Base-by-base conservation (phyloP, 2,888 invertebrate genomes). In the Erebia ligea region DNA sequence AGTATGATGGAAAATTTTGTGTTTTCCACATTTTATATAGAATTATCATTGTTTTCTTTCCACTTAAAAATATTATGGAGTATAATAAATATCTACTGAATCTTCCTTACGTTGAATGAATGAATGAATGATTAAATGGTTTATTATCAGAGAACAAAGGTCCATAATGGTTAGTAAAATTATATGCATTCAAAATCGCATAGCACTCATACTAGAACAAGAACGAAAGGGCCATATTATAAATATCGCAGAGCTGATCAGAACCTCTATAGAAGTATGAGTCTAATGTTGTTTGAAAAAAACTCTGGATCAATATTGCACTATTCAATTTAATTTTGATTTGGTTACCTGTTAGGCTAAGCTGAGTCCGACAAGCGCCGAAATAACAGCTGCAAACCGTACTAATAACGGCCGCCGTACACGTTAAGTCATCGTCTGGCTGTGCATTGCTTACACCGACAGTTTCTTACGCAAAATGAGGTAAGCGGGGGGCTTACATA, bases 401-500 rank as follows among this genome's bases (percentile, higher is more conserved):
- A 1, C 11, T 45, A 45, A 4, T 25, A 59, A 57, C 73, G 66
- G 56, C 15, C 70, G 61, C 50, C 48, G 68, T 42, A 48, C 71
- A 68, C 70, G 76, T 77, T 78, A 76, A 83, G 81, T 82, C 81
- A 82, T 80, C 79, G 81, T 80, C 81, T 82, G 80, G 81, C 81
- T 76, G 78, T 80, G 82, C 82, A 83, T 84, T 86, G 86, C 86
- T 83, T 83, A 82, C 84, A 84, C 82, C 78, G 77, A 83, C 78
- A 74, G 73, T 83, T 34, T 85, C 85, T 90, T 90, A 85, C 90
- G 89, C 86, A 90, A 91, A 89, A 78, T 80, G 82, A 84, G 86
- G 88, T 86, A 87, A 89, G 88, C 86, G 87, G 86, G 80, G 82
- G 76, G 75, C 79, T 91, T 91, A 85, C 84, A 85, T 87, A 91